Percentiles rank a stretch among this genome's conserved stretches.
phyloP scores from a whole-genome alignment of 2,113 vertebrate species.

The Anser cygnoides region DNA sequence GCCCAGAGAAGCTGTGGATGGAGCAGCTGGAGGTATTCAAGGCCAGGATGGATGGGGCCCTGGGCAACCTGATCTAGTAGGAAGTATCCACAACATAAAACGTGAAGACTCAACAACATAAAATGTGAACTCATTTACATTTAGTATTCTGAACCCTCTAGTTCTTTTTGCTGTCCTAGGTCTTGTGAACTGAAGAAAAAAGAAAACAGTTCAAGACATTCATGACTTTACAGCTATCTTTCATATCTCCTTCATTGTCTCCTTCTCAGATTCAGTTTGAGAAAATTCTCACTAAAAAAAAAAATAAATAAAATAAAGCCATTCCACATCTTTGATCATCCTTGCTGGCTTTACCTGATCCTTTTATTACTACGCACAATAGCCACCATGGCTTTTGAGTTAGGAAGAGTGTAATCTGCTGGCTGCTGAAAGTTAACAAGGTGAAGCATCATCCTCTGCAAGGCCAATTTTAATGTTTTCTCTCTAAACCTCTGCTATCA shows the following conservation, averaged over 20 bases:
- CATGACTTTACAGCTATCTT: neutral
- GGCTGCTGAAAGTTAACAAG: neutral
- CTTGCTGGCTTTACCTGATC: neutral
- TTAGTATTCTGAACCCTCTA: neutral
- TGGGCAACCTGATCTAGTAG: no score
- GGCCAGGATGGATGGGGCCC: no score
- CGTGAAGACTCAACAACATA: neutral
- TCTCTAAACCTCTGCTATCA: rapidly evolving
- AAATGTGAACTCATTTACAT: neutral
- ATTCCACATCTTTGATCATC: neutral
- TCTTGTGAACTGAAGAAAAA: neutral
- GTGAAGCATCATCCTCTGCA: neutral
- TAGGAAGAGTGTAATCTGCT: neutral
- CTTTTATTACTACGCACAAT: neutral
- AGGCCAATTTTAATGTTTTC: neutral
- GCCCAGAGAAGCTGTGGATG: no score
- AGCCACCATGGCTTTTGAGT: neutral
- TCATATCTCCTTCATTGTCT: neutral
- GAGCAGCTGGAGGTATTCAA: no score
- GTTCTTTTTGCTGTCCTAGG: neutral
- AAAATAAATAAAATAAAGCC: neutral
- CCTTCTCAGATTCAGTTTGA: neutral
- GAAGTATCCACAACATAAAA: neutral
- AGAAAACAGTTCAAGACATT: neutral
- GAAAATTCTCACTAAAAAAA: neutral